Base-by-base conservation (phyloP, 2,888 invertebrate species). In the Heliconius ismenius region DNA sequence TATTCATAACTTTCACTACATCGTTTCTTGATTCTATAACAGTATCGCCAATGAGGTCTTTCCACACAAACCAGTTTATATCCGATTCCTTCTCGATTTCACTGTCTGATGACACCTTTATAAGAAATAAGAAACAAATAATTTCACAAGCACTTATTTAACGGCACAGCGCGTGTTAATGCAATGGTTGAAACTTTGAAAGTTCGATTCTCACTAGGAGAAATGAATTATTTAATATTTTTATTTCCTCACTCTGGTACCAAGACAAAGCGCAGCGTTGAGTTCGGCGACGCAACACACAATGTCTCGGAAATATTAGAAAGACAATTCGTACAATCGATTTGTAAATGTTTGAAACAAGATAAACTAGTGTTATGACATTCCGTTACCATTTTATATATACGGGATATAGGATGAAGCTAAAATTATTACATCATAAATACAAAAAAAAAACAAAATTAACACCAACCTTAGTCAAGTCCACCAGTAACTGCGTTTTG, bases 31-130 rank as follows among this genome's bases (percentile, higher is more conserved):
- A 92, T 81, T 93, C 95, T 21, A 93, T 95, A 10, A 92, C 86
- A 1, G 94, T 94, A 49, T 94, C 94, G 0, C 94, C 92, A 63
- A 92, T 91, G 64, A 96, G 95, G 84, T 97, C 97, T 76, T 94
- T 95, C 97, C 97, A 97, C 39, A 96, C 95, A 80, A 95, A 96
- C 96, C 96, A 96, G 79, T 96, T 95, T 21, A 97, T 92, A 87
- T 97, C 96, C 26, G 91, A 91, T 83, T 96, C 96, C 15, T 95
- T 95, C 80, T 94, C 95, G 39, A 86, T 73, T 36, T 94, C 94
- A 74, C 84, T 89, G 43, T 95, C 93, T 24, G 92, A 88, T 9
- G 92, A 91, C 1, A 90, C 88, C 67, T 67, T 67, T 18, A 39
- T 24, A n/a, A 39, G 7, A 39, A 18, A 64, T 21, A 32, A 58